A percentile compares a stretch with the other conserved stretches of the same genome.
phyloP scores from a whole-genome alignment of 2,888 invertebrate species.

The Cheiracanthium punctorium region DNA sequence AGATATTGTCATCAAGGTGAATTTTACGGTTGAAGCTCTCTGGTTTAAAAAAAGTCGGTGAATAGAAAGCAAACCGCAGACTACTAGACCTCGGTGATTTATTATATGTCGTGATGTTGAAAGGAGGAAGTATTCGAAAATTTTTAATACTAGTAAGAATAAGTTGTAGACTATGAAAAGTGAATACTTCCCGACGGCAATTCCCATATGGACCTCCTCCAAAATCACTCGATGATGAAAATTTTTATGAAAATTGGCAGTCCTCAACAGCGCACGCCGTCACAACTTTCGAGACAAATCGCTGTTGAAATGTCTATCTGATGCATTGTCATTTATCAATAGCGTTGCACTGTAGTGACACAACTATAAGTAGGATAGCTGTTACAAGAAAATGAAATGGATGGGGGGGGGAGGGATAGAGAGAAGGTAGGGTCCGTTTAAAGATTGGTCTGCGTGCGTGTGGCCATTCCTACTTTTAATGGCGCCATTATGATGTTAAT shows the following conservation, averaged over 20 bases:
- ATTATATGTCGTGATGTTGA: not conserved
- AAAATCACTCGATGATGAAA: not conserved
- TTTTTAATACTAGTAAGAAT: not conserved
- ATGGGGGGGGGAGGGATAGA: not conserved
- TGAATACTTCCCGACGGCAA: slow-evolving; percentile 19
- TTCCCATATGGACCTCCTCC: not conserved
- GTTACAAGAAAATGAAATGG: not conserved
- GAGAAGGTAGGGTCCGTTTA: slow-evolving; percentile 41
- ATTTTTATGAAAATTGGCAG: not conserved
- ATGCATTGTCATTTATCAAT: slow-evolving; percentile 9
- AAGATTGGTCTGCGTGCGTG: slow-evolving; percentile 55
- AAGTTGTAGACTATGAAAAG: not conserved
- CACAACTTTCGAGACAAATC: not conserved
- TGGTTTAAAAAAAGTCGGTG: too few species aligned
- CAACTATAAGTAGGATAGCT: not conserved
- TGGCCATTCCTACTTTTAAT: slow-evolving; percentile 67
- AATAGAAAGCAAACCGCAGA: too few species aligned
- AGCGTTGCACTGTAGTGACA: slow-evolving; percentile 8
- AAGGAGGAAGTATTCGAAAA: not conserved
- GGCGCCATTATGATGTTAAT: slow-evolving; percentile 70
- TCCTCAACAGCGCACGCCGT: not conserved
- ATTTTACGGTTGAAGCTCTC: too few species aligned
- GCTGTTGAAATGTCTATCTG: not conserved
- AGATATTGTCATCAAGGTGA: too few species aligned
- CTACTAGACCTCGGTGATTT: too few species aligned